Evolutionary conservation across 2,797 vertebrate species (phyloP).

Genomic region (Pseudochromis fuscus): DNA sequence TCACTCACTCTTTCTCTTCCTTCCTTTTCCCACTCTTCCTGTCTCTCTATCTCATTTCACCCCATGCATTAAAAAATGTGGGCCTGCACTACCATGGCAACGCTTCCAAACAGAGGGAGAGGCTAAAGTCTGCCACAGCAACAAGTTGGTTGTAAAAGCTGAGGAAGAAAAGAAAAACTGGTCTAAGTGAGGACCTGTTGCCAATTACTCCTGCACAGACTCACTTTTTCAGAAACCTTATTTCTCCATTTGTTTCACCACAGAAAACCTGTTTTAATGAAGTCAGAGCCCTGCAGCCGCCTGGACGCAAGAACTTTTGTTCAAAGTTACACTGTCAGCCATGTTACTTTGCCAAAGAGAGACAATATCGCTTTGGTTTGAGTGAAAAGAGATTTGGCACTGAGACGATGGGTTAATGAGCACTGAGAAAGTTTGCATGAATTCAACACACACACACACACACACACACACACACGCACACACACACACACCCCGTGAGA

Average conservation of each 20-base stretch:
- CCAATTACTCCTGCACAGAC: conserved; percentile 74
- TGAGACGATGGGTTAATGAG: conserved; percentile 60
- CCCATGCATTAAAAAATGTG: conserved; percentile 70
- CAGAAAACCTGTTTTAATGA: conserved; percentile 61
- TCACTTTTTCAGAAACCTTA: conserved; percentile 53
- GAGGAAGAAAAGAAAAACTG: background rate
- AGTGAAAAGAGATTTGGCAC: conserved; percentile 65
- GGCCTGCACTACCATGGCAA: conserved; percentile 79
- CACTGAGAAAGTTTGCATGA: conserved; percentile 50
- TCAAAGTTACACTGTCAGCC: conserved; percentile 43
- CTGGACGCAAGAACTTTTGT: conserved; percentile 45
- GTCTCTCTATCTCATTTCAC: conserved; percentile 63
- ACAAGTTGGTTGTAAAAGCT: conserved; percentile 80
- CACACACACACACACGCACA: conserved; percentile 31
- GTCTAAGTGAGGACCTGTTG: conserved; percentile 58
- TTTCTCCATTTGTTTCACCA: conserved; percentile 53
- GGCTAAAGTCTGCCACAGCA: conserved; percentile 75
- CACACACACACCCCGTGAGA: conserved; percentile 29
- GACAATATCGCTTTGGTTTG: conserved; percentile 53
- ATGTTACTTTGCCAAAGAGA: conserved; percentile 59
- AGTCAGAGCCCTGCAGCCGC: conserved; percentile 33
- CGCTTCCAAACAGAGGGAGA: conserved; percentile 76
- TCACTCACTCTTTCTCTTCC: conserved; percentile 52
- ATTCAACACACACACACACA: conserved; percentile 54
- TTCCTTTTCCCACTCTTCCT: conserved; percentile 43